Evolutionary conservation across 2,113 vertebrate genomes (phyloP).

Genomic region (Sphaerodactylus townsendi): DNA sequence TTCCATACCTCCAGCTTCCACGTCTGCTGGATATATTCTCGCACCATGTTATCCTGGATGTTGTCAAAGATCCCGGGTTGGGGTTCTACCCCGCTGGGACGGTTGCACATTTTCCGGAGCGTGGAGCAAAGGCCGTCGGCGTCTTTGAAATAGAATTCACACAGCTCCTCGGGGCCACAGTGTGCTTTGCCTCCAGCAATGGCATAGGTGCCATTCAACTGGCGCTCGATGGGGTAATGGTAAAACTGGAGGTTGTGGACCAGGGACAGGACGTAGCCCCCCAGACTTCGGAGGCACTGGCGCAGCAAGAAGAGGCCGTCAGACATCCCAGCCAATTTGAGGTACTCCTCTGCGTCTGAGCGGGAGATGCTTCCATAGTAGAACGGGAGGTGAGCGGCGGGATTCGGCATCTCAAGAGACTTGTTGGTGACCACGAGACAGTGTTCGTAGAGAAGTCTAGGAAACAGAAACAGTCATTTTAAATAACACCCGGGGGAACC

Average conservation of each 20-base stretch:
- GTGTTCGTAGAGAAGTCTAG: background rate
- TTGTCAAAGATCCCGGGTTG: conserved; percentile 85
- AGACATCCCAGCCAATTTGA: conserved; percentile 91
- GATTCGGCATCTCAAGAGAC: conserved; percentile 81
- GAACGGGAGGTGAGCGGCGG: conserved; percentile 90
- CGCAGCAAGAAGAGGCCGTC: conserved; percentile 93
- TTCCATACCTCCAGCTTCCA: conserved; percentile 91
- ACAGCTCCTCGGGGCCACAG: conserved; percentile 92
- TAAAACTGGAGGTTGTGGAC: conserved; percentile 86
- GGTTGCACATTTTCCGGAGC: conserved; percentile 89
- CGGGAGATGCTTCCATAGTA: conserved; percentile 95
- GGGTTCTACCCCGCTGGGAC: conserved; percentile 76
- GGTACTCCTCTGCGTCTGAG: conserved; percentile 86
- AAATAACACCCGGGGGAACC: background rate
- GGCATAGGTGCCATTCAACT: conserved; percentile 92
- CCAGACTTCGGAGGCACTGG: conserved; percentile 92
- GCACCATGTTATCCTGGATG: conserved; percentile 91
- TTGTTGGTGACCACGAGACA: no score
- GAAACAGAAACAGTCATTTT: background rate
- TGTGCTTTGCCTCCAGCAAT: conserved; percentile 88
- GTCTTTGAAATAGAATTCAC: conserved; percentile 92
- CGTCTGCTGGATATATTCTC: conserved; percentile 90
- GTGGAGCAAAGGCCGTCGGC: conserved; percentile 87
- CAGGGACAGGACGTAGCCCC: conserved; percentile 92
- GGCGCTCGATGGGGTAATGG: conserved; percentile 93